Base-by-base conservation (phyloP, 1,140 invertebrate genomes). In the Anoplophora glabripennis region DNA sequence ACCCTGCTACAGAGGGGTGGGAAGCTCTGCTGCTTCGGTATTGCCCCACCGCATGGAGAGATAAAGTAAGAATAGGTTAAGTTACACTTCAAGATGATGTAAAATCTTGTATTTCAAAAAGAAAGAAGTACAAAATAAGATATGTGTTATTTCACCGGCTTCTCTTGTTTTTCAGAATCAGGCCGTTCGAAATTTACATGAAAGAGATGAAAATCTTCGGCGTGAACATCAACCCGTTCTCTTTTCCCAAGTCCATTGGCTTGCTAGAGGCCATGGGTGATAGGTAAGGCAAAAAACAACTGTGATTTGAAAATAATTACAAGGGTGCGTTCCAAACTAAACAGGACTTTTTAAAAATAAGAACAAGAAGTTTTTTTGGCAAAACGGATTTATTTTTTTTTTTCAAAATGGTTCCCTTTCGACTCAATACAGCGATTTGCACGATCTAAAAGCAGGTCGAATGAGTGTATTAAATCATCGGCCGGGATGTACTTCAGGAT, bases 211-310 rank as follows among this genome's bases (percentile, higher is more conserved):
- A 78, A 3, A 78, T 89, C 10, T 69, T 84, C 34, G 86, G 85
- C 1, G 83, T 86, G 0, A 83, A 82, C 53, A 82, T 87, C 42
- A 88, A 89, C 69, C 86, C 85, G 0, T 86, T 81, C 63, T 80
- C 79, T 11, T 87, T 86, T 65, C 79, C 78, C 0, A 87, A 84
- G 64, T 83, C 84, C 1, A 67, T 88, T 4, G 77, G 78, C 1
- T 74, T 86, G 44, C 66, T 88, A 1, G 78, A 79, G 49, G 80
- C 85, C 9, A 82, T 89, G 81, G 81, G 83, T 0, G 76, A 79
- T 60, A 82, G 81, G 53, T 66, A 40, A 55, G 10, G n/a, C 15
- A 34, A 33, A 48, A 34, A 33, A 48, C 11, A 33, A 33, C 4
- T 5, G 9, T 34, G 11, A 33, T 37, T 8, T 11, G 9, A 8